Evolutionary conservation across 2,797 vertebrate genomes (phyloP), one percentile per base, ranked within the genome.

Genomic region (Pelodytes ibericus): DNA sequence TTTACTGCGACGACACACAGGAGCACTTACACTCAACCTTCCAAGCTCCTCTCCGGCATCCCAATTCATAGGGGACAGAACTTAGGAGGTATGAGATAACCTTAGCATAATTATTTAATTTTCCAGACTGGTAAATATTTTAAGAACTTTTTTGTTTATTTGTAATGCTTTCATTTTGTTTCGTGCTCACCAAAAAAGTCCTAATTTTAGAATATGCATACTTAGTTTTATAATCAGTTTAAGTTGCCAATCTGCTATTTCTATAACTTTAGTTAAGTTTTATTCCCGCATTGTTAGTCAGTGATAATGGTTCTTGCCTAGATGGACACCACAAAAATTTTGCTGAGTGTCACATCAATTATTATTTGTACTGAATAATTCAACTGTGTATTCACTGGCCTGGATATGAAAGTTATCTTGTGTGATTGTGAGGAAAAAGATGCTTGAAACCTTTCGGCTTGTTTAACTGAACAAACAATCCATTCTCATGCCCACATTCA

Each of bases 211-310:
- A 47, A 33, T 66, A 44, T 59, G 41, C 33, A 36, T 39, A 53
- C 62, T 66, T 74, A 58, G 25, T 63, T 66, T 10, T 47, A 58
- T 66, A 74, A 74, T 74, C 72, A 8, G 25, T 47, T 74, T 74
- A 61, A 62, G 33, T 51, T 72, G 71, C 26, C 13, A 49, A 44
- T n/a, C 24, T 62, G 59, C 22, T 36, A 24, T 22, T 59, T 7
- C 63, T n/a, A 44, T 66, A 31, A 47, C 5, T 18, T 58, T 59
- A 31, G 24, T 49, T 29, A 67, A 51, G 24, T 18, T 27, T 29
- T 66, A 66, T 16, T 67, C 33, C 33, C 58, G 63, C 24, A 30
- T 51, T 67, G 72, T 57, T 58, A n/a, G 20, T 36, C 33, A 58
- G 8, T 58, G 53, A 74, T 66, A 66, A 66, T 49, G 53, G 26